Percentiles rank a stretch among this genome's conserved stretches.
Conservation (phyloP, 2,797 vertebrate species). For the Kryptopterus vitreolus region DNA sequence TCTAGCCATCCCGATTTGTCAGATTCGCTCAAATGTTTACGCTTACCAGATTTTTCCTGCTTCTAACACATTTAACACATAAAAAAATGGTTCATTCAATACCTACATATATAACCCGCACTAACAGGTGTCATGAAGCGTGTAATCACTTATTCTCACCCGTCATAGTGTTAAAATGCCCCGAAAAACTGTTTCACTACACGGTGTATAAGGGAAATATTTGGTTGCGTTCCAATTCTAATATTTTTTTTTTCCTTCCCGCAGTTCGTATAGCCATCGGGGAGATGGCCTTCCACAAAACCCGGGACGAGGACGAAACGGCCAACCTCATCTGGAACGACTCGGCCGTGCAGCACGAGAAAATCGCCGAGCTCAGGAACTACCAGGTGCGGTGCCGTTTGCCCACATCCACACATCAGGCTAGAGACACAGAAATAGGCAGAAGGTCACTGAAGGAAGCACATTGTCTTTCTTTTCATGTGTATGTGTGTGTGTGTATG, state of each 20-base stretch:
- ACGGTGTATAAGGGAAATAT: neutral
- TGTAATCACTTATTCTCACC: too few relatives aligned
- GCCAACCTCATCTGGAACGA: slow-evolving; percentile 98
- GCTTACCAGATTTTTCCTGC: too few relatives aligned
- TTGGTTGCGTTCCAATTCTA: neutral
- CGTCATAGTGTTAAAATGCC: too few relatives aligned
- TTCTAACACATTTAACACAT: too few relatives aligned
- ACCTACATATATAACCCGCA: too few relatives aligned
- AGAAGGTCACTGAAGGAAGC: slow-evolving; percentile 3
- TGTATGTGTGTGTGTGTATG: neutral
- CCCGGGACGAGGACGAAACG: slow-evolving; percentile 92
- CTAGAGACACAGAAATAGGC: neutral
- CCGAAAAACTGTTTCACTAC: too few relatives aligned
- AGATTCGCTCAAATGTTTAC: too few relatives aligned
- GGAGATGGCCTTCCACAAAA: slow-evolving; percentile 90
- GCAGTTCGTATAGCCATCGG: slow-evolving; percentile 88
- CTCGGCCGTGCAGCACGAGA: slow-evolving; percentile 94
- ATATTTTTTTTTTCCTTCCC: neutral
- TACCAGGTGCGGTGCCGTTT: slow-evolving; percentile 82
- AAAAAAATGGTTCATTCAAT: too few relatives aligned
- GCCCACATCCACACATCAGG: slow-evolving; percentile 20
- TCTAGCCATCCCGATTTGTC: too few relatives aligned
- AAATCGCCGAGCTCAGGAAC: slow-evolving; percentile 95
- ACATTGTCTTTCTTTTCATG: neutral
- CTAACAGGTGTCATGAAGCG: too few relatives aligned